Conservation (phyloP, 2,113 vertebrate species). For the Lota lota region DNA sequence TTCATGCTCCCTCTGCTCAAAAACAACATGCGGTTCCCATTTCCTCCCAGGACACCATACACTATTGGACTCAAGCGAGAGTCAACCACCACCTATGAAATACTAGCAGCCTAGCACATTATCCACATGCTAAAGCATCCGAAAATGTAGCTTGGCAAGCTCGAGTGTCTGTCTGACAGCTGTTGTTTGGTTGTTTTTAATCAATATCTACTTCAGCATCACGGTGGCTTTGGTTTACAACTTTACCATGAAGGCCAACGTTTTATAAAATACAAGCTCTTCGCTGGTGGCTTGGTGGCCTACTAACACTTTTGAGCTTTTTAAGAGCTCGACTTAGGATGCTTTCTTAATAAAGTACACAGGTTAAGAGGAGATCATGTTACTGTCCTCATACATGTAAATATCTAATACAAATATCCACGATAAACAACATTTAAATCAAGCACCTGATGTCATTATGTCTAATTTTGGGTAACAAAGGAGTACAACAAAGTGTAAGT, state of each 20-base stretch:
- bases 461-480: slow-evolving; percentile 4
- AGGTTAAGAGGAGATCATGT: not conserved
- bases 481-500: no score
- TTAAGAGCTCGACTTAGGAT: no score
- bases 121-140: slow-evolving; percentile 28
- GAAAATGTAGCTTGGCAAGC: slow-evolving; percentile 48
- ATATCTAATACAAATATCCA: not conserved
- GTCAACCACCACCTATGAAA: slow-evolving; percentile 26
- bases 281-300: not conserved
- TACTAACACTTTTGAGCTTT: no score
- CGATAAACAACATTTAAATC: slow-evolving; percentile 29
- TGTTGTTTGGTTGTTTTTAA: slow-evolving; percentile 18
- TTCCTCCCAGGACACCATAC: slow-evolving; percentile 26
- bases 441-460: no score
- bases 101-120: slow-evolving; percentile 21
- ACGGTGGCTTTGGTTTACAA: not conserved
- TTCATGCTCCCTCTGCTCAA: slow-evolving; percentile 37
- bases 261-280: not conserved
- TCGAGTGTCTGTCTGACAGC: slow-evolving; percentile 15
- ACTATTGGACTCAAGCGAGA: slow-evolving; percentile 19
- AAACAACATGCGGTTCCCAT: slow-evolving; percentile 57
- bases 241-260: not conserved
- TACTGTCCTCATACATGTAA: not conserved
- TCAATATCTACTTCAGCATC: not conserved
- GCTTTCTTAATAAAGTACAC: not conserved